Conservation (phyloP, 2,797 vertebrate species). For the Mormyrus hasselquistii region DNA sequence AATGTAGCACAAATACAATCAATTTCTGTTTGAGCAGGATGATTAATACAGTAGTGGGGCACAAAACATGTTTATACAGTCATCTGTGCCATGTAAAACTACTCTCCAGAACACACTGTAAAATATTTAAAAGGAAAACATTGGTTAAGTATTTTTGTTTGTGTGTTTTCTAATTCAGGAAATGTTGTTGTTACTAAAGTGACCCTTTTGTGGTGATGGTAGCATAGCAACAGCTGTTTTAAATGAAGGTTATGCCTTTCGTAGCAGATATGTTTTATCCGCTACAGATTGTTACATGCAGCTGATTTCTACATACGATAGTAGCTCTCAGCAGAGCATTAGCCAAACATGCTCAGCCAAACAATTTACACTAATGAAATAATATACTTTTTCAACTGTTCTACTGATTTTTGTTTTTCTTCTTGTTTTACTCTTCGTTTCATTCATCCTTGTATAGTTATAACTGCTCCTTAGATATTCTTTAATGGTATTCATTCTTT, state of each 20-base stretch:
- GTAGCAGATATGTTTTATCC: background rate
- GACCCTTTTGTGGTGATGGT: background rate
- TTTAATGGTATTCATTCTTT: background rate
- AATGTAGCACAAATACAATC: background rate
- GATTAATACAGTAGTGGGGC: background rate
- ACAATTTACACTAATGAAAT: background rate
- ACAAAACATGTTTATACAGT: background rate
- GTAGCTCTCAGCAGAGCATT: background rate
- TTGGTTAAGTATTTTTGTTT: slow-evolving; percentile 2
- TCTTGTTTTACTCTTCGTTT: background rate
- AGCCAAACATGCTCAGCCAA: background rate
- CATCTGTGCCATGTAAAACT: background rate
- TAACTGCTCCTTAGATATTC: background rate
- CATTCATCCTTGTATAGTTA: background rate
- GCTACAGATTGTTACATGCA: background rate
- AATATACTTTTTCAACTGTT: background rate
- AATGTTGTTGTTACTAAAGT: background rate
- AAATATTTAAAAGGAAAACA: background rate
- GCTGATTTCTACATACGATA: background rate
- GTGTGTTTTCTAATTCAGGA: slow-evolving; percentile 17
- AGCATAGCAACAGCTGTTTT: slow-evolving; percentile 8
- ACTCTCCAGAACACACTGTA: background rate
- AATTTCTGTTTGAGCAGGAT: background rate
- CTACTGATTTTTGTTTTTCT: background rate
- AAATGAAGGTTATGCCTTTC: background rate